Evolutionary conservation across 2,797 vertebrate genomes (phyloP).

Genomic region (Chaetophractus vellerosus): DNA sequence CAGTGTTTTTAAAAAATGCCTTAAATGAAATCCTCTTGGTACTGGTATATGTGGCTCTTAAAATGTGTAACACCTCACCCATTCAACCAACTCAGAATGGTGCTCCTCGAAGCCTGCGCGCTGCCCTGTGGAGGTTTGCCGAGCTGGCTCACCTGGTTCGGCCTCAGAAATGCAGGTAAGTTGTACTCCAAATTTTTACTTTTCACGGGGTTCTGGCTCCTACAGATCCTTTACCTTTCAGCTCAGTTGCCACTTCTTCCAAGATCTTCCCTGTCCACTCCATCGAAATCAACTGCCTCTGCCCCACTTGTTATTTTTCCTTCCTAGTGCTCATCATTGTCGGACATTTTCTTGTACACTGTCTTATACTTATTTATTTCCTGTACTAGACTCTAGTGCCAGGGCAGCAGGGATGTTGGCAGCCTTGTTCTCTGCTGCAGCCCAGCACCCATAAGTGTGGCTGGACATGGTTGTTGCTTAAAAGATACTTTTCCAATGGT

Average conservation of each 20-base stretch:
- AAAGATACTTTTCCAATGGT: neutral
- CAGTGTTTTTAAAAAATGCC: accelerated
- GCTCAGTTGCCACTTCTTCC: accelerated
- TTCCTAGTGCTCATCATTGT: accelerated
- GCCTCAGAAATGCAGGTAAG: constrained; percentile 99
- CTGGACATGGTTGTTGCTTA: accelerated
- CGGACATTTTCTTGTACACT: accelerated
- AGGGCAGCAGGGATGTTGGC: neutral
- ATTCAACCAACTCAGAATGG: constrained; percentile 92
- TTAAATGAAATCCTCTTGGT: neutral
- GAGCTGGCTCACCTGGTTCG: constrained; percentile 98
- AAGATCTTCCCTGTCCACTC: neutral
- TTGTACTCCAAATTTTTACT: no score
- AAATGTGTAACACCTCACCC: constrained; percentile 46
- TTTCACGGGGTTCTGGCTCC: neutral
- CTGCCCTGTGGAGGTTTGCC: constrained; percentile 98
- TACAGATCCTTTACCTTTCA: accelerated
- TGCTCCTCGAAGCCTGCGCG: constrained; percentile 96
- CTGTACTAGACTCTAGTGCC: accelerated
- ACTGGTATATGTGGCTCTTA: neutral
- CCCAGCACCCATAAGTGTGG: accelerated
- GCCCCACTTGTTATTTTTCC: neutral
- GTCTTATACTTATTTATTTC: neutral
- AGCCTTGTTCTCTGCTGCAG: neutral
- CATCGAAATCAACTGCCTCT: accelerated